These are phyloP conservation scores for Batillaria attramentaria DNA, from an alignment of 1,140 invertebrate genomes.

Conservation along the genomic window DNA sequence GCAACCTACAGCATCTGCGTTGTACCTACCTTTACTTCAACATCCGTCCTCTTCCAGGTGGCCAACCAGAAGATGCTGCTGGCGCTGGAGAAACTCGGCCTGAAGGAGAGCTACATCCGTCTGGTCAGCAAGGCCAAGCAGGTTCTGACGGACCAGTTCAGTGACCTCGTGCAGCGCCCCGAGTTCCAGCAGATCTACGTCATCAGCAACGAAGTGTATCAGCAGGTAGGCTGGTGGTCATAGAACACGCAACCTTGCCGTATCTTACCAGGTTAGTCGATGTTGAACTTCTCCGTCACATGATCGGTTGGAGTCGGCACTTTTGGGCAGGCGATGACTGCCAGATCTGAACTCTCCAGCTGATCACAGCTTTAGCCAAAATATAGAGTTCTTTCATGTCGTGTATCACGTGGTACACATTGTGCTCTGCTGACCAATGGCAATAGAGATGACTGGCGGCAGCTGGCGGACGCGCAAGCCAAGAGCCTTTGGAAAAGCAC, in stretches of 20 bases:
- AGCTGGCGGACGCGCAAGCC: too few relatives aligned
- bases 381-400: too few relatives aligned
- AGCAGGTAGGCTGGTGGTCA: conserved; percentile 52
- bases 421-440: too few relatives aligned
- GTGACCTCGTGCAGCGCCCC: conserved; percentile 40
- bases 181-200: conserved; percentile 46
- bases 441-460: too few relatives aligned
- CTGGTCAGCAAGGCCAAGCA: conserved; percentile 29
- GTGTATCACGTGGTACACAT: too few relatives aligned
- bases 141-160: conserved; percentile 43
- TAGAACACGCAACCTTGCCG: not conserved
- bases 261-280: not conserved
- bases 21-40: not conserved
- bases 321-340: not conserved
- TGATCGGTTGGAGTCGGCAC: not conserved
- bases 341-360: not conserved
- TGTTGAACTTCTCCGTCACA: conserved; percentile 10
- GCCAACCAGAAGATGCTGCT: conserved; percentile 26
- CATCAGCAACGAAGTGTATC: conserved; percentile 40
- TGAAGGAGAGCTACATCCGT: conserved; percentile 29
- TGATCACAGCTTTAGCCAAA: not conserved
- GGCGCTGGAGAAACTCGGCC: conserved; percentile 23
- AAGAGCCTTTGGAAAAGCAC: too few relatives aligned
- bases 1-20: too few relatives aligned
- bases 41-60: conserved; percentile 2